Percentiles rank a stretch among this genome's conserved stretches.
Evolutionary conservation across 2,113 vertebrate species (phyloP).

Genomic region (Amia ocellicauda): DNA sequence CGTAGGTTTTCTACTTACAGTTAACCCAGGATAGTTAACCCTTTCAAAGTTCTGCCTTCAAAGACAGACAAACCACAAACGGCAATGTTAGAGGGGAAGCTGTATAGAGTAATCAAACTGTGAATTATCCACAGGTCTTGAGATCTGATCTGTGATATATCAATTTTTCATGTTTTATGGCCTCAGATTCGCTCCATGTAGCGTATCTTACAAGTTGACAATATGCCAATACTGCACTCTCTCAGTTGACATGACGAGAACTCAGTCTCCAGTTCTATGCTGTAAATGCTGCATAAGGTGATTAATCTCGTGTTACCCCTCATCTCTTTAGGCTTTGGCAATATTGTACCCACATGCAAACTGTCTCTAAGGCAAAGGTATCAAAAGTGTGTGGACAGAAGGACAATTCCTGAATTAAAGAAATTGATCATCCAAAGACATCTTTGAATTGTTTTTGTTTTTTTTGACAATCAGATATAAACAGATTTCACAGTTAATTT

Average conservation of each 20-base stretch:
- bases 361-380: background rate
- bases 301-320: conserved; percentile 25
- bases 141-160: conserved; percentile 5
- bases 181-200: conserved; percentile 7
- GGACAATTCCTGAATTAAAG: conserved; percentile 1
- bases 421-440: background rate
- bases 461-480: no score
- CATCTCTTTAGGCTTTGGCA: conserved; percentile 15
- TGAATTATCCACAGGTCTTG: background rate
- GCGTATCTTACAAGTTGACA: background rate
- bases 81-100: background rate
- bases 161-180: conserved; percentile 14
- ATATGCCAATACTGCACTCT: conserved; percentile 1
- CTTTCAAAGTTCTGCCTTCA: background rate
- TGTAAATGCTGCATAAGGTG: conserved; percentile 27
- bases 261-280: conserved; percentile 18
- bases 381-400: background rate
- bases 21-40: background rate
- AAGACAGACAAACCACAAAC: background rate
- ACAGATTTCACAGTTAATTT: no score
- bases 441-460: no score
- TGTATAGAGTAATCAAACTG: background rate
- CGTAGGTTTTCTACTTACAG: background rate
- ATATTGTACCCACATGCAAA: background rate
- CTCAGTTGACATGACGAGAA: background rate